These are phyloP conservation scores for Muricea muricata DNA, from an alignment of 92 coral and sea anemone species.

Conservation along the genomic window DNA sequence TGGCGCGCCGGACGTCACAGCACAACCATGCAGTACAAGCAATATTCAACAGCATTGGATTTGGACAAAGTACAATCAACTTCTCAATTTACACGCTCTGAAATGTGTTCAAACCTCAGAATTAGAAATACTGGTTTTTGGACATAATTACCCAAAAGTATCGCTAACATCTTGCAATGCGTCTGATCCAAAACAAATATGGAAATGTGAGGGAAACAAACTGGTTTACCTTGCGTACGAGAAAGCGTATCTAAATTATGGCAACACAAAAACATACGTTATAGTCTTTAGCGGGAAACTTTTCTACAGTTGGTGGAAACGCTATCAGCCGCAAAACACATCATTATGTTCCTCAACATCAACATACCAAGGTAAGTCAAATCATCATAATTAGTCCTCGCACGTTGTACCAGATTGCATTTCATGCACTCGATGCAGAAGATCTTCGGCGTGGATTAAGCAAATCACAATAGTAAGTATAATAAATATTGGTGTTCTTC, in stretches of 20 bases:
- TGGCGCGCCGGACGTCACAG: not conserved
- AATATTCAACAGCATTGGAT: not conserved
- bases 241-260: constrained; percentile 7
- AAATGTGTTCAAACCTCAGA: constrained; percentile 4
- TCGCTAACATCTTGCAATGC: not conserved
- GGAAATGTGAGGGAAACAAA: not conserved
- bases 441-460: no score
- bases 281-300: not conserved
- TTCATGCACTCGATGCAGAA: no score
- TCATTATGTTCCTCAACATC: not conserved
- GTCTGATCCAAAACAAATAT: not conserved
- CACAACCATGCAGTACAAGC: not conserved
- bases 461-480: no score
- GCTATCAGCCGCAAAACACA: not conserved
- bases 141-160: not conserved
- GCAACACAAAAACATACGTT: not conserved
- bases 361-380: not conserved
- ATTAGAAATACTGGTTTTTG: not conserved
- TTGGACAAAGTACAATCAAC: not conserved
- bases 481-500: no score
- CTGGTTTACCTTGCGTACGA: not conserved
- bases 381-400: no score
- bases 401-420: no score
- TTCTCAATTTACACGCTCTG: not conserved
- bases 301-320: not conserved